Percentiles rank a stretch among this genome's conserved stretches.
These are phyloP conservation scores for Coptodon bakossiorum DNA, from an alignment of 2,113 vertebrate genomes.

Conservation along the genomic window DNA sequence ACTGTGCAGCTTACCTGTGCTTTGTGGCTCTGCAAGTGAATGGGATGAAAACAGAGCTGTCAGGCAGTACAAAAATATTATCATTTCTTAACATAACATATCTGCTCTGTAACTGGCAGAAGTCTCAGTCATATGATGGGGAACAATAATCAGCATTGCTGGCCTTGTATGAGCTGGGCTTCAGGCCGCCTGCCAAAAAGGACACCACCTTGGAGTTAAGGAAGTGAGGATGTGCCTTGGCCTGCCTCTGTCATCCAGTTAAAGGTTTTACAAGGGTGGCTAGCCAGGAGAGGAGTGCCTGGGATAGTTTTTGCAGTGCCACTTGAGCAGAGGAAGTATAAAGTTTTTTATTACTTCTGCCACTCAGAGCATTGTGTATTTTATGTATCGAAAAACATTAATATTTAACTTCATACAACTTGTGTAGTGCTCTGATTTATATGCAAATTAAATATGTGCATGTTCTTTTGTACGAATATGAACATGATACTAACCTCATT, in stretches of 20 bases:
- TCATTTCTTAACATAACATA: constrained; percentile 68
- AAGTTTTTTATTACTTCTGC: constrained; percentile 7
- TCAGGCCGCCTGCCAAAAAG: constrained; percentile 16
- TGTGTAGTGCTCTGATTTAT: not conserved
- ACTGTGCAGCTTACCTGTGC: constrained; percentile 77
- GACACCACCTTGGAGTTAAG: constrained; percentile 37
- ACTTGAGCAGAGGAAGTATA: not conserved
- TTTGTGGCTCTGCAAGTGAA: constrained; percentile 69
- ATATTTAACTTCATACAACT: not conserved
- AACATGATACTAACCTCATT: not conserved
- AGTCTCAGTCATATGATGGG: constrained; percentile 61
- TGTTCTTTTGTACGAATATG: not conserved
- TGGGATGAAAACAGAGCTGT: constrained; percentile 74
- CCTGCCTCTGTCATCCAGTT: constrained; percentile 30
- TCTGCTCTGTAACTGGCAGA: constrained; percentile 64
- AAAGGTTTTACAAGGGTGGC: constrained; percentile 20
- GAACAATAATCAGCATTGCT: constrained; percentile 53
- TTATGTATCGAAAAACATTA: not conserved
- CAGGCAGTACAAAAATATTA: constrained; percentile 74
- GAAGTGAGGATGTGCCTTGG: constrained; percentile 23
- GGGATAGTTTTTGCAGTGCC: constrained; percentile 13
- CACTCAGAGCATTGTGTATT: not conserved
- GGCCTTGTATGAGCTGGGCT: constrained; percentile 22
- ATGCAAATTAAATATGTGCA: not conserved
- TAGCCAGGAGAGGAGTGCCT: constrained; percentile 12